Percentiles rank a stretch among this genome's conserved stretches.
Evolutionary conservation across 1,140 invertebrate genomes (phyloP).

Genomic region (Microplitis mediator): DNA sequence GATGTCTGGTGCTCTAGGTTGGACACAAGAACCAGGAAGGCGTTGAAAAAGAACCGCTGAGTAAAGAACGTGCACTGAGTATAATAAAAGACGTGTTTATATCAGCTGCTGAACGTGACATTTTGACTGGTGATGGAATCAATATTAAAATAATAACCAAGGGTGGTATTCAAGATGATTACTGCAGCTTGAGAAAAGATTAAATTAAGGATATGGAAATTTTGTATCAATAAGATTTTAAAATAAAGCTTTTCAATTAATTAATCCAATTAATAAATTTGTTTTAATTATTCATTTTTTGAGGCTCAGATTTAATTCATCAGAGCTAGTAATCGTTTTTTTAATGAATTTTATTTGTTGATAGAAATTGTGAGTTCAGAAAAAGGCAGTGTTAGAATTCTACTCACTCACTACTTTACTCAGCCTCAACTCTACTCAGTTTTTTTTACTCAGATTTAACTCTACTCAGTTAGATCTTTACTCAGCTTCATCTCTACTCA

Average conservation of each 20-base stretch:
- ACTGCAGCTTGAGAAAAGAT: constrained; percentile 79
- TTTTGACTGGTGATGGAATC: constrained; percentile 93
- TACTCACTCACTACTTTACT: too few relatives aligned
- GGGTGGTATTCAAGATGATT: constrained; percentile 78
- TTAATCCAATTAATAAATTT: neutral
- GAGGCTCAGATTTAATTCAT: too few relatives aligned
- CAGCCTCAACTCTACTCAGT: too few relatives aligned
- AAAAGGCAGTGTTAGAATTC: too few relatives aligned
- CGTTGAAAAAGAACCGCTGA: constrained; percentile 67
- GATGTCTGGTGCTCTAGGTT: constrained; percentile 65
- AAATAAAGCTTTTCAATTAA: neutral
- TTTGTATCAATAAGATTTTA: neutral
- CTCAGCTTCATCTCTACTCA: too few relatives aligned
- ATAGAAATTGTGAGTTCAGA: too few relatives aligned
- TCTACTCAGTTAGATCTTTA: too few relatives aligned
- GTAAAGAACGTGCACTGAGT: constrained; percentile 79
- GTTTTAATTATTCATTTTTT: neutral
- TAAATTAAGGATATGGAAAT: constrained; percentile 57
- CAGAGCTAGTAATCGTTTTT: too few relatives aligned
- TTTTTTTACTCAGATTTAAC: too few relatives aligned
- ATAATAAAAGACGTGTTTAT: constrained; percentile 96
- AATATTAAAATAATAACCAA: constrained; percentile 89
- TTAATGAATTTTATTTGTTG: too few relatives aligned
- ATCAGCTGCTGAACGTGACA: constrained; percentile 95
- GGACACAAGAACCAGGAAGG: constrained; percentile 84